A percentile compares a stretch with the other conserved stretches of the same genome.
Conservation (phyloP, 2,113 vertebrate species). For the Platichthys flesus region DNA sequence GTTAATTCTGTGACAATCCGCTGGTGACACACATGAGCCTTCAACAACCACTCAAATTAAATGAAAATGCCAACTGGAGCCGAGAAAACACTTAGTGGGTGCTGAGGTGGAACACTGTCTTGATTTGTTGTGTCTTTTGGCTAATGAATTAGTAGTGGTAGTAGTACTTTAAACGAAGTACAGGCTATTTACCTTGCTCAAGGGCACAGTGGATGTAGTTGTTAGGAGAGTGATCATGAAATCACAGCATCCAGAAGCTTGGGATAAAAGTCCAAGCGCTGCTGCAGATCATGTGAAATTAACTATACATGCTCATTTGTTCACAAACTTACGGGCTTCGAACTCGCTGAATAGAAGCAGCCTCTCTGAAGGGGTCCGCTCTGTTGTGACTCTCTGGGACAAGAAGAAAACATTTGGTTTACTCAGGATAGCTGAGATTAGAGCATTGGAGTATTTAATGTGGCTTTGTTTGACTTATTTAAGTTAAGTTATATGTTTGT, state of each 20-base stretch:
- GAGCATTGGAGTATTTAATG: too few relatives aligned
- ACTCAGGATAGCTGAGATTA: too few relatives aligned
- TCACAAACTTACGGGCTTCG: constrained; percentile 91
- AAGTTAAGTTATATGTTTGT: too few relatives aligned
- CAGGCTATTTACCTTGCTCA: too few relatives aligned
- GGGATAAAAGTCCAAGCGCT: constrained; percentile 67
- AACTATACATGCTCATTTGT: constrained; percentile 16
- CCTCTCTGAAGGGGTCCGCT: constrained; percentile 89
- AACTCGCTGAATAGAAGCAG: constrained; percentile 91
- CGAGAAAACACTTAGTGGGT: constrained; percentile 12
- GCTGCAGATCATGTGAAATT: constrained; percentile 55
- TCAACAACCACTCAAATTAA: constrained; percentile 31
- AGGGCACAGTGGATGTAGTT: background rate
- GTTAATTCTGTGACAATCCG: constrained; percentile 53
- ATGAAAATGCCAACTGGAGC: constrained; percentile 24
- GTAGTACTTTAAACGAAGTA: background rate
- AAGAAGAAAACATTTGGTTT: background rate
- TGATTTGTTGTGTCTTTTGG: background rate
- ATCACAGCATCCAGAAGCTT: constrained; percentile 64
- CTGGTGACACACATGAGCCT: constrained; percentile 45
- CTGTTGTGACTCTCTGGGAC: constrained; percentile 88
- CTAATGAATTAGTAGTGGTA: background rate
- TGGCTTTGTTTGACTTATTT: too few relatives aligned
- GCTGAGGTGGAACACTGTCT: background rate
- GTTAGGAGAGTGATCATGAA: constrained; percentile 47